phyloP scores from a whole-genome alignment of 2,113 vertebrate species.

The Tetrax tetrax region DNA sequence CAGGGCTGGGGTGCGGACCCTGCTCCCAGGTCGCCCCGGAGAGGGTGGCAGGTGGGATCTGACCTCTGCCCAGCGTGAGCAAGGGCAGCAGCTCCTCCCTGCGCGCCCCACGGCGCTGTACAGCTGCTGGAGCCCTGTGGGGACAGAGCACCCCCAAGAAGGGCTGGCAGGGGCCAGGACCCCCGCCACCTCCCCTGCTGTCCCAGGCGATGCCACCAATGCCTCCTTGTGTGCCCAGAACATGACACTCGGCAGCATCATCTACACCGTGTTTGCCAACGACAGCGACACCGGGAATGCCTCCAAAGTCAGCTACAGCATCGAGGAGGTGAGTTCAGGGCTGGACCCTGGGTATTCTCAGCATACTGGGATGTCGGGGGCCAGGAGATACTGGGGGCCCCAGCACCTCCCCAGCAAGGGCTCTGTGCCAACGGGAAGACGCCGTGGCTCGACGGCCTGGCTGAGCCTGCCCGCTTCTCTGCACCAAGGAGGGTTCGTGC shows the following conservation, averaged over 20 bases:
- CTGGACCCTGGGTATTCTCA: neutral
- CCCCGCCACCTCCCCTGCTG: neutral
- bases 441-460: fast-evolving
- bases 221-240: neutral
- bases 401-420: neutral
- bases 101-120: fast-evolving
- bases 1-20: neutral
- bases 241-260: neutral
- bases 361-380: neutral
- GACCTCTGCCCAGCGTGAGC: fast-evolving
- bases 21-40: neutral
- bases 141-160: neutral
- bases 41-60: fast-evolving
- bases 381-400: neutral
- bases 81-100: neutral
- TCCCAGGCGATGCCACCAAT: neutral
- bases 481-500: neutral
- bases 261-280: constrained; percentile 10
- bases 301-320: constrained; percentile 50
- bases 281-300: constrained; percentile 3
- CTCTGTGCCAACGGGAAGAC: neutral
- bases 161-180: neutral
- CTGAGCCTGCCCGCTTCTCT: neutral
- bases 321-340: constrained; percentile 19
- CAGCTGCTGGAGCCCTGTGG: neutral